These are phyloP conservation scores for Mastomys coucha DNA, from an alignment of 2,113 vertebrate species.

Conservation along the genomic window DNA sequence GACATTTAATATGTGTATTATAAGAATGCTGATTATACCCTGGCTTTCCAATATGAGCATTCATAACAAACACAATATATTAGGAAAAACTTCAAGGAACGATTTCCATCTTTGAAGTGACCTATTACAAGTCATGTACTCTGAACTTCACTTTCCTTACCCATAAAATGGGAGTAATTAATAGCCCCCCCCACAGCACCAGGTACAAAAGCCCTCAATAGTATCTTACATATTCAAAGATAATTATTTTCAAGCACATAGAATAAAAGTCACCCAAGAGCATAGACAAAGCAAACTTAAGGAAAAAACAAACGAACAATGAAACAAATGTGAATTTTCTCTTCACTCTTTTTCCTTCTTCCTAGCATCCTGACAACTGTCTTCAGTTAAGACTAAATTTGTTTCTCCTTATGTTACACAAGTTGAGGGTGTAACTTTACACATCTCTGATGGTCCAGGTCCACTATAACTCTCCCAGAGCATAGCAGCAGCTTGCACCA, in stretches of 20 bases:
- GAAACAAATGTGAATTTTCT: background rate
- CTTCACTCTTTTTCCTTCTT: background rate
- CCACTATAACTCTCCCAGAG: background rate
- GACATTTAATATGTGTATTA: background rate
- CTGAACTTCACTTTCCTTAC: conserved; percentile 51
- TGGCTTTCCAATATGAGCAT: conserved; percentile 35
- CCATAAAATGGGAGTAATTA: conserved; percentile 29
- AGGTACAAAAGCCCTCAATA: background rate
- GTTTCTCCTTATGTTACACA: background rate
- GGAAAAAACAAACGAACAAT: background rate
- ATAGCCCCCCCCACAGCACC: background rate
- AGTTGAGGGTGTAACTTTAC: background rate
- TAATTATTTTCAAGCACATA: conserved; percentile 30
- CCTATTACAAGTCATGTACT: background rate
- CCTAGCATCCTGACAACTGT: background rate
- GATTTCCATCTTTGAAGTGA: background rate
- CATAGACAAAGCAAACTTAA: background rate
- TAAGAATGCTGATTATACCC: conserved; percentile 29
- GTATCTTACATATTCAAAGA: background rate
- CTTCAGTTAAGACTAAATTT: background rate
- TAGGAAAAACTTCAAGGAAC: conserved; percentile 48
- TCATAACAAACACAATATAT: conserved; percentile 48
- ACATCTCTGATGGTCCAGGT: background rate
- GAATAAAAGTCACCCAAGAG: conserved; percentile 21
- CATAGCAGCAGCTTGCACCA: background rate